Evolutionary conservation across 1,140 invertebrate genomes (phyloP), one percentile per base, ranked within the genome.

Genomic region (Drosophila ohnishii): DNA sequence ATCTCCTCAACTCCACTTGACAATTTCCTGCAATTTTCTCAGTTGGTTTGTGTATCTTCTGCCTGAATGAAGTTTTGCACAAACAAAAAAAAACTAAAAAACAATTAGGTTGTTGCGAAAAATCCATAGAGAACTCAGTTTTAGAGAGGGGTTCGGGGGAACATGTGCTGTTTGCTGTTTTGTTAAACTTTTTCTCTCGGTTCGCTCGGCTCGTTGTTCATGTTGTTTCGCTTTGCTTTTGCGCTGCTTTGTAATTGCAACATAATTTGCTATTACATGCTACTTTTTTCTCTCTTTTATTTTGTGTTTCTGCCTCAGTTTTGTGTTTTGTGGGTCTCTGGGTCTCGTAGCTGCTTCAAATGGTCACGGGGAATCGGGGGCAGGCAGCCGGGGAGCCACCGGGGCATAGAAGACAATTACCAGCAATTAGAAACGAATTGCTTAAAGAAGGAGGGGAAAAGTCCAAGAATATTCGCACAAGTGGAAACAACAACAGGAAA

Each of bases 191-290:
- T 66, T 81, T 64, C 45, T 60, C 44, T 65, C 44, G 57, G 70
- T 56, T 75, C 35, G 45, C 63, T 13, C 16, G 19, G 32, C 19
- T 53, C 48, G 40, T 60, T 80, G 69, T 60, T 76, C 69, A 75
- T 71, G 70, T 67, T 63, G 62, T 50, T 69, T 70, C 75, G 70
- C 74, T 63, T 87, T 79, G 61, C 79, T 86, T 71, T 80, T 78
- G 74, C 72, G 81, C 62, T 85, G 81, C 80, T 86, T 88, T 87
- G 80, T 88, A 87, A 87, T 87, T 87, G 83, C 83, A 87, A 83
- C 83, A 87, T 87, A 87, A 87, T 88, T 87, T 88, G 83, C 83
- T 79, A 87, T 88, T 88, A 87, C 84, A 87, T 77, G 84, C 83
- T 73, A 66, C 63, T 79, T 78, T 45, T 48, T 53, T 14, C 50